Evolutionary conservation across 2,113 vertebrate genomes (phyloP).

Genomic region (Leptobrachium leishanense): DNA sequence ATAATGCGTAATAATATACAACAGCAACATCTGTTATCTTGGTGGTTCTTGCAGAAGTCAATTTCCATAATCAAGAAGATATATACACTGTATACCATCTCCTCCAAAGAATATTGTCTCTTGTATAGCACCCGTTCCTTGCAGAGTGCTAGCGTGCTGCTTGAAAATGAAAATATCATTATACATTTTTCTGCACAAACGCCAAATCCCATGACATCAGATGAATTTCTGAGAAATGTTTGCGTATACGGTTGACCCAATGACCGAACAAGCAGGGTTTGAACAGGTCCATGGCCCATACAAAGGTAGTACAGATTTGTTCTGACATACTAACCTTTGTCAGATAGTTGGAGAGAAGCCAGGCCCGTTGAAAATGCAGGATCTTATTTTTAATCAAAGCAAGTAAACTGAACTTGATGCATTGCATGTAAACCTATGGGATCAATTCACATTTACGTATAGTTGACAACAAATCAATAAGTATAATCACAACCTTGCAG

Average conservation of each 20-base stretch:
- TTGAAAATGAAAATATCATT: constrained; percentile 2
- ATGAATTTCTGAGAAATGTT: background rate
- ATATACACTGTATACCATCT: background rate
- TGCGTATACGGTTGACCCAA: background rate
- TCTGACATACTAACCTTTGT: background rate
- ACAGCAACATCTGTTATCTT: background rate
- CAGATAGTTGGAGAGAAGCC: background rate
- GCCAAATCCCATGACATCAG: background rate
- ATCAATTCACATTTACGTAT: no score
- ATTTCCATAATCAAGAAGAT: background rate
- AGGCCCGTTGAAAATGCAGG: no score
- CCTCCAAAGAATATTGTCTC: no score
- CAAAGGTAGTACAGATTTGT: background rate
- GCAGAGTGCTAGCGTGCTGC: background rate
- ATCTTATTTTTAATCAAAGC: no score
- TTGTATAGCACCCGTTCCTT: background rate
- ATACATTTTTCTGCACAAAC: background rate
- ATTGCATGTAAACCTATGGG: no score
- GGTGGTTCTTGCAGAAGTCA: background rate
- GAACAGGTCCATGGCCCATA: background rate
- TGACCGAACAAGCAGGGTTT: background rate
- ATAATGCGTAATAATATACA: background rate
- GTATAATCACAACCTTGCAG: no score
- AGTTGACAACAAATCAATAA: no score
- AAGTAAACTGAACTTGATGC: no score